Percentiles rank a stretch among this genome's conserved stretches.
Conservation (phyloP, 35 echinoderm and acorn worm genomes). For the Lytechinus variegatus region DNA sequence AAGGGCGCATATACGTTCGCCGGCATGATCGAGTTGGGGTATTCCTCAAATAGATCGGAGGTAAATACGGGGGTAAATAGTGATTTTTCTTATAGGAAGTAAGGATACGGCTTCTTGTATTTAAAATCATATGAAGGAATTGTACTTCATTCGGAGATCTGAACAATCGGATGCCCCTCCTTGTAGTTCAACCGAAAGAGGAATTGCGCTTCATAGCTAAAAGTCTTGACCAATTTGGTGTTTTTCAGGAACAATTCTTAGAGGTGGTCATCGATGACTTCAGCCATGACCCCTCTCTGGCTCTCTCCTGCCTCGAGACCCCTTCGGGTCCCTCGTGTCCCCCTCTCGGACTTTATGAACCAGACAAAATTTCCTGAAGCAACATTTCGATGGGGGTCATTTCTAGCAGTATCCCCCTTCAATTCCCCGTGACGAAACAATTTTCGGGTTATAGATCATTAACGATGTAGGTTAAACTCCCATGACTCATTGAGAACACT, state of each 20-base stretch:
- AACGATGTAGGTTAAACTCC: neutral
- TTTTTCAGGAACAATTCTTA: neutral
- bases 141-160: no score
- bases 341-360: neutral
- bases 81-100: no score
- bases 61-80: no score
- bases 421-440: neutral
- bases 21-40: no score
- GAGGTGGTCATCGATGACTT: neutral
- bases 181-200: neutral
- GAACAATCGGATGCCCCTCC: neutral
- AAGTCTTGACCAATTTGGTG: neutral
- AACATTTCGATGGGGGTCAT: neutral
- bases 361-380: neutral
- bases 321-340: neutral
- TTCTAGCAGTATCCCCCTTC: neutral
- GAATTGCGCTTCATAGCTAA: neutral
- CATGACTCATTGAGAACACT: neutral
- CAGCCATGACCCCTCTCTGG: neutral
- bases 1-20: no score
- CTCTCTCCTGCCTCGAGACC: neutral
- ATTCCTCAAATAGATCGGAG: no score
- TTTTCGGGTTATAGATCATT: slow-evolving; percentile 19
- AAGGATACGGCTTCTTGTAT: no score
- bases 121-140: no score